phyloP scores from a whole-genome alignment of 1,140 invertebrate species.

The Musca domestica region DNA sequence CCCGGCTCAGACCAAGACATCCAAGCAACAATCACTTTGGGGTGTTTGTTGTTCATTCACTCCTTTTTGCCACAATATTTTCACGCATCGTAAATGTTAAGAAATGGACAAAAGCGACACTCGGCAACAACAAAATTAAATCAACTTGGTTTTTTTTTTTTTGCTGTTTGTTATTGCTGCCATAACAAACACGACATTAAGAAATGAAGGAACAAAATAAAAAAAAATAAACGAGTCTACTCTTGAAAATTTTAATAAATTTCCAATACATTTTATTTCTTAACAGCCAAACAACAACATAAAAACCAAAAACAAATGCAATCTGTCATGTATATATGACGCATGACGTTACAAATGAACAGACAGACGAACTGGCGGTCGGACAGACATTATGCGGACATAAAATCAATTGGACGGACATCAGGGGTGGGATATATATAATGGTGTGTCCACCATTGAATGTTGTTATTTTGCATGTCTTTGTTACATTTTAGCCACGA shows the following conservation, averaged over 20 bases:
- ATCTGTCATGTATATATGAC: constrained; percentile 22
- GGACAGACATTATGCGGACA: too few relatives aligned
- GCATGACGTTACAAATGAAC: constrained; percentile 8
- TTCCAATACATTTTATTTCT: constrained; percentile 18
- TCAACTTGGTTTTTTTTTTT: not conserved
- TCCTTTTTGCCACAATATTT: not conserved
- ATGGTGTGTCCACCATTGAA: not conserved
- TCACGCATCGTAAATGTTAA: constrained; percentile 11
- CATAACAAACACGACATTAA: constrained; percentile 16
- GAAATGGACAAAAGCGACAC: not conserved
- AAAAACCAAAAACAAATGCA: constrained; percentile 19
- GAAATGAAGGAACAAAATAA: not conserved
- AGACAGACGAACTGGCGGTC: not conserved
- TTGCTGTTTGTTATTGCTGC: not conserved
- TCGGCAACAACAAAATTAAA: constrained; percentile 3
- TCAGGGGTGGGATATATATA: too few relatives aligned
- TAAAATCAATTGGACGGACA: too few relatives aligned
- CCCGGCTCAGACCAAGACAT: not conserved
- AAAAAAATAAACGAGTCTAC: not conserved
- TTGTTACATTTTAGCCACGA: constrained; percentile 16
- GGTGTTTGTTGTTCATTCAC: not conserved
- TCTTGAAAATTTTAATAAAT: constrained; percentile 19
- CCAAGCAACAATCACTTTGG: not conserved
- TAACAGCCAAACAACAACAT: constrained; percentile 3
- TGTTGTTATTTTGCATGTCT: constrained; percentile 13